Evolutionary conservation across 2,888 invertebrate species (phyloP), one percentile per base, ranked within the genome.

Genomic region (Embidobia sp.): DNA sequence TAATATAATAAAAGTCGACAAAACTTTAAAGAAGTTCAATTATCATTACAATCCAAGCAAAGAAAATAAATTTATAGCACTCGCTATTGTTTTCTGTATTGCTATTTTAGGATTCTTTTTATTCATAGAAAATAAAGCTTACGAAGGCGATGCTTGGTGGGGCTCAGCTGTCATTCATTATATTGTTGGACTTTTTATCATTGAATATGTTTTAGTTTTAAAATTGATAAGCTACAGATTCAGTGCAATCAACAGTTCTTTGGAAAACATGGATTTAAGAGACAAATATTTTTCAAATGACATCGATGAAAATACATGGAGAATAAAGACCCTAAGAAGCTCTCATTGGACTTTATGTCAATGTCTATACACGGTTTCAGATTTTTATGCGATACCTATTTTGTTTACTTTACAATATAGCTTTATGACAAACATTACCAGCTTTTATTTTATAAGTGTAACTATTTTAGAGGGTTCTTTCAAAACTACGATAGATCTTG

Each of bases 401-500:
- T 13, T 70, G 18, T 27, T 74, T n/a, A 73, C 64, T 1, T 42
- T 77, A 22, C 44, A 40, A 0, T 66, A 77, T 11, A 37, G 69
- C 0, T 78, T 79, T 26, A 29, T 76, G 5, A 69, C 76, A 0
- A 70, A 66, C n/a, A 35, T 78, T 27, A 40, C 55, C 5, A 63
- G 76, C 48, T 49, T 76, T 48, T 73, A 73, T 53, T 57, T 70
- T 46, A 42, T 78, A 42, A 66, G 48, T 19, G 16, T 76, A 5
- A 31, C 63, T 13, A n/a, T 46, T 37, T 15, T 73, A 15, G 53
- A 74, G 31, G 59, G 61, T 3, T 49, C 73, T 10, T 66, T 73
- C 6, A 59, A 55, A 18, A 42, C 0, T 2, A 15, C 57, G 1
- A 22, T 1, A 5, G 27, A 61, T n/a, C 7, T 73, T 22, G 18